phyloP scores from a whole-genome alignment of 2,888 invertebrate species.

The Himalopsyche kuldschensis region DNA sequence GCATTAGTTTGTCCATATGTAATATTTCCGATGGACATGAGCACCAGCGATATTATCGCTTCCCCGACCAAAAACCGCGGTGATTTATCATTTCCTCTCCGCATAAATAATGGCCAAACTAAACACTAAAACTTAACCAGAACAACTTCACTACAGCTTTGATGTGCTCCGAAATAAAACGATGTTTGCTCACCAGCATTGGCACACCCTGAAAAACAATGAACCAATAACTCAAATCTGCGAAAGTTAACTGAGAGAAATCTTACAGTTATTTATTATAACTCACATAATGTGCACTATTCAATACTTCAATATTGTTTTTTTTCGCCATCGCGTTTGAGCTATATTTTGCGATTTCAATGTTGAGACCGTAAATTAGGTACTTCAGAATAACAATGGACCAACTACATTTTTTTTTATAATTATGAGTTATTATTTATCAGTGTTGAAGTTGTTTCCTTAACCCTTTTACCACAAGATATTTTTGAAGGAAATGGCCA shows the following conservation, averaged over 20 bases:
- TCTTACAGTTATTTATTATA: neutral
- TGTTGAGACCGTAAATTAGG: neutral
- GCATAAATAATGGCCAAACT: neutral
- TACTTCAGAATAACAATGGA: too few species aligned
- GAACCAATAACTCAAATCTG: slow-evolving; percentile 28
- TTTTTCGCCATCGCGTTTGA: neutral
- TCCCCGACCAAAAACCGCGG: neutral
- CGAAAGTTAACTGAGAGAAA: slow-evolving; percentile 24
- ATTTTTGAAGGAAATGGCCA: too few species aligned
- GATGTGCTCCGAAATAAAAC: neutral
- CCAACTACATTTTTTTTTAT: too few species aligned
- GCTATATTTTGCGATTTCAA: neutral
- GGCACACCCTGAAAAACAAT: slow-evolving; percentile 24
- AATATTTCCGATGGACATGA: neutral
- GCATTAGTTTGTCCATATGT: neutral
- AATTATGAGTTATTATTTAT: too few species aligned
- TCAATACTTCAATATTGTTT: neutral
- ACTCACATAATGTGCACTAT: neutral
- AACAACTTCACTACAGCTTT: neutral
- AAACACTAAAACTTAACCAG: neutral
- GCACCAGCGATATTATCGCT: neutral
- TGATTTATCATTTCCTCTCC: neutral
- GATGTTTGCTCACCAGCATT: neutral
- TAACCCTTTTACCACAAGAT: too few species aligned
- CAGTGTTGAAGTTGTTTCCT: too few species aligned